Evolutionary conservation across 2,888 invertebrate species (phyloP).

Genomic region (Hedychridium roseum): DNA sequence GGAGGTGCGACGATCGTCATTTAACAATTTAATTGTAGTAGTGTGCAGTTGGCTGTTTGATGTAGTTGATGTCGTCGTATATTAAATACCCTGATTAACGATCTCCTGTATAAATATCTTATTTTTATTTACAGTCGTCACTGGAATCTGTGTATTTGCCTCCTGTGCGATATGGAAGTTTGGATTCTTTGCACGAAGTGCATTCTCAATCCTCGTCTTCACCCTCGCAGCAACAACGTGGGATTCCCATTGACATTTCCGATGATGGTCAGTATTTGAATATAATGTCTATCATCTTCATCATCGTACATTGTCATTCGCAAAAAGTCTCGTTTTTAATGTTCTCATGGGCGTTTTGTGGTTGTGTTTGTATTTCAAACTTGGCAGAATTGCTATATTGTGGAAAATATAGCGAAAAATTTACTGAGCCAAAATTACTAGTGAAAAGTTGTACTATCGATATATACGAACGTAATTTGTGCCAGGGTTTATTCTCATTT

Average conservation of each 20-base stretch:
- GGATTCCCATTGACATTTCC: conserved; percentile 57
- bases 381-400: no score
- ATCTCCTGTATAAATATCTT: conserved; percentile 2
- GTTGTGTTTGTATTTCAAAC: no score
- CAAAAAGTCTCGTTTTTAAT: neutral
- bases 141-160: conserved; percentile 44
- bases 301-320: conserved; percentile 3
- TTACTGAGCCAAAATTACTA: no score
- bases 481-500: no score
- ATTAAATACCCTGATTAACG: neutral
- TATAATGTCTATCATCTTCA: neutral
- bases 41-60: neutral
- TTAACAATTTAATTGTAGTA: neutral
- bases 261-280: conserved; percentile 62
- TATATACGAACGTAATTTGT: no score
- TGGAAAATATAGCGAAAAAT: no score
- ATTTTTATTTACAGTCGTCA: conserved; percentile 40
- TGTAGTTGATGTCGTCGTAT: neutral
- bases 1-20: conserved; percentile 45
- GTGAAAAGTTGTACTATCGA: no score
- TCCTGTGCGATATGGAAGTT: conserved; percentile 65
- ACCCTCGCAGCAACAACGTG: conserved; percentile 51
- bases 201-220: conserved; percentile 49
- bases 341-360: no score
- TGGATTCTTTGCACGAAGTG: conserved; percentile 68